Conservation (phyloP, 2,888 invertebrate species). For the Cerastis rubricosa region DNA sequence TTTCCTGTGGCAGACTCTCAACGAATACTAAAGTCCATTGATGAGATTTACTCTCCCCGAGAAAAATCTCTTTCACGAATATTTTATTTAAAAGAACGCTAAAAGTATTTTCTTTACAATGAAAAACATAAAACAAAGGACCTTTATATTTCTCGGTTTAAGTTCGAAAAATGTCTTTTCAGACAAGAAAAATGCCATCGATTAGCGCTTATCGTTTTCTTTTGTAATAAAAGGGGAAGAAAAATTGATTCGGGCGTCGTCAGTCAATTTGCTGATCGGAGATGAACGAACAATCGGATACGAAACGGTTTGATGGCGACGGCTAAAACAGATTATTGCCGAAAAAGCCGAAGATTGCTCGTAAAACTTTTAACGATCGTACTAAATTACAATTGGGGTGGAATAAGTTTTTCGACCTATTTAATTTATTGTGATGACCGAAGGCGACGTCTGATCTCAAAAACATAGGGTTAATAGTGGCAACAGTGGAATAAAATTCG, state of each 20-base stretch:
- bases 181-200: conserved; percentile 65
- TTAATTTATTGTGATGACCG: conserved; percentile 78
- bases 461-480: conserved; percentile 70
- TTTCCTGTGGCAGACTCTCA: conserved; percentile 35
- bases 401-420: conserved; percentile 80
- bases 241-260: conserved; percentile 74
- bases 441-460: conserved; percentile 69
- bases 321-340: conserved; percentile 82
- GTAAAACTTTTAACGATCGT: conserved; percentile 84
- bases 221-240: conserved; percentile 70
- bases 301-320: conserved; percentile 74
- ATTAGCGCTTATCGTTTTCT: conserved; percentile 69
- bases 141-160: conserved; percentile 58
- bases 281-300: conserved; percentile 73
- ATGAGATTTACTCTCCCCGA: conserved; percentile 41
- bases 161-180: conserved; percentile 59
- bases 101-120: conserved; percentile 50
- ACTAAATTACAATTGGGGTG: conserved; percentile 83
- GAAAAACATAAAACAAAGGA: conserved; percentile 59
- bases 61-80: conserved; percentile 22
- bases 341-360: conserved; percentile 82
- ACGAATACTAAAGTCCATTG: conserved; percentile 41
- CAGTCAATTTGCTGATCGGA: conserved; percentile 76
- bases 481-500: conserved; percentile 59
- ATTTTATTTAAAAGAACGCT: conserved; percentile 41